Evolutionary conservation across 2,888 invertebrate species (phyloP), one percentile per base, ranked within the genome.

Genomic region (Neoscelio sp.): DNA sequence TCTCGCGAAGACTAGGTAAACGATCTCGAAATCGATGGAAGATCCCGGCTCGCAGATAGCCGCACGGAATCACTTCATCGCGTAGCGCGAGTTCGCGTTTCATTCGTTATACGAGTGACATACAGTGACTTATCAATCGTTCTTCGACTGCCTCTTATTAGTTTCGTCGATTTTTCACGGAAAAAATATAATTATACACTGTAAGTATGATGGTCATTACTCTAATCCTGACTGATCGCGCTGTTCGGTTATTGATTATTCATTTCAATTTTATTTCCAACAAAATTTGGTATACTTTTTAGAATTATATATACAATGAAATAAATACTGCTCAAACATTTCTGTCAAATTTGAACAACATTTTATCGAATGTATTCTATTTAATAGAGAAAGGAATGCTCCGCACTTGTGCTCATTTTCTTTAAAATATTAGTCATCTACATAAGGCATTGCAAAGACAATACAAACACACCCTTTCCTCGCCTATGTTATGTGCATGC

Each of bases 1-100:
- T 68, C 75, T 62, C 76, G 81, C 81, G 77, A 75, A 78, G 80
- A 80, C 79, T 67, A 80, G 78, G 81, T 81, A 79, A 80, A 78
- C 80, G 80, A 80, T 81, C 76, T 71, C 71, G 56, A 67, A 70
- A 74, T 68, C 73, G 74, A 75, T 78, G 78, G 65, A 75, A 50
- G 60, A 73, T 77, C 73, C 74, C 64, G 64, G 33, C 58, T 38
- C 68, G 42, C 44, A 40, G 70, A 48, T 48, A 64, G 48, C 54
- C 76, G 64, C 68, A 71, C 60, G 74, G 52, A 46, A 71, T 71
- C 56, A 76, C 54, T 65, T 58, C n/a, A 54, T 71, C 70, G 60
- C 30, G 62, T 76, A 62, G 60, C 68, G 71, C 70, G 74, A 42
- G 73, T 80, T 73, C 46, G 56, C 13, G 73, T 62, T 56, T 44